A percentile compares a stretch with the other conserved stretches of the same genome.
These are phyloP conservation scores for Scaptodrosophila lebanonensis DNA, from an alignment of 1,140 invertebrate species.

Conservation along the genomic window DNA sequence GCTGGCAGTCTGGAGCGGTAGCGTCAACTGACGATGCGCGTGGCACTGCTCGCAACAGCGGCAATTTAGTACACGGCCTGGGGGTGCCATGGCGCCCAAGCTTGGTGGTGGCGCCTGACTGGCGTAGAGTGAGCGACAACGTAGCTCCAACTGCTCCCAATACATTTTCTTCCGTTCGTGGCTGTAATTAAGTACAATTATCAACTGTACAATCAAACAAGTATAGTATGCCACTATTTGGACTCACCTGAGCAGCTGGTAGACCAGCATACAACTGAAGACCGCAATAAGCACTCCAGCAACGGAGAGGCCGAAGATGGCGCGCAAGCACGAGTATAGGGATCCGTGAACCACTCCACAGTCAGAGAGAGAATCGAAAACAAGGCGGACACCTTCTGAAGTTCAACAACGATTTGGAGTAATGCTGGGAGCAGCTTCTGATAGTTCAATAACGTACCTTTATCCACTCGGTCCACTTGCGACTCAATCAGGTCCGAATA, in stretches of 20 bases:
- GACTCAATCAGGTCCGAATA: constrained; percentile 82
- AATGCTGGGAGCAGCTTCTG: too few relatives aligned
- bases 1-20: constrained; percentile 49
- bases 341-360: constrained; percentile 92
- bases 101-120: constrained; percentile 78
- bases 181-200: constrained; percentile 78
- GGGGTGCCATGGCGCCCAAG: constrained; percentile 39
- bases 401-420: too few relatives aligned
- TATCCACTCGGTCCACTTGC: constrained; percentile 79
- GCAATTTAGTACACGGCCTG: constrained; percentile 59
- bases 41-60: constrained; percentile 76
- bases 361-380: constrained; percentile 90
- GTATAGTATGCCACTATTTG: constrained; percentile 80
- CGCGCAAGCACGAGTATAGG: constrained; percentile 89
- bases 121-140: constrained; percentile 87
- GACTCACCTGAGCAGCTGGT: constrained; percentile 83
- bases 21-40: constrained; percentile 62
- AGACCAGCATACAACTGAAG: constrained; percentile 93
- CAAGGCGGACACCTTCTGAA: constrained; percentile 79
- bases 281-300: constrained; percentile 92
- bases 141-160: constrained; percentile 91
- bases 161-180: constrained; percentile 96
- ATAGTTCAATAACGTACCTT: too few relatives aligned
- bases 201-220: background rate
- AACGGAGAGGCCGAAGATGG: constrained; percentile 92